These are phyloP conservation scores for Rhinatrema bivittatum DNA, from an alignment of 2,797 vertebrate species.

Conservation along the genomic window DNA sequence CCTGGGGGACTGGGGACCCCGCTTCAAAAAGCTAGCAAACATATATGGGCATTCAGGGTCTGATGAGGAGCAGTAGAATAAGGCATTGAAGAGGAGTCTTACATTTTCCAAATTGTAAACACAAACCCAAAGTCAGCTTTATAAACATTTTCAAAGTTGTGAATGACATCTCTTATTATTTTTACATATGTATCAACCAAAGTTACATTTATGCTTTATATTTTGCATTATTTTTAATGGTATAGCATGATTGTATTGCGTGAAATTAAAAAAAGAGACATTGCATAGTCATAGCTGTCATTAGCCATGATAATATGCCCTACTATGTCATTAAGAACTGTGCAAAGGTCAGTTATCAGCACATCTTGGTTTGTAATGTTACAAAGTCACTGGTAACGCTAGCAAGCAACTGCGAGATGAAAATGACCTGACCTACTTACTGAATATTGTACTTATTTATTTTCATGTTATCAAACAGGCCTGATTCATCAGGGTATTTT, in stretches of 20 bases:
- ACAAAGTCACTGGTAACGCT: too few species aligned
- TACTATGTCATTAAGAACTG: too few species aligned
- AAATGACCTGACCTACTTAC: neutral
- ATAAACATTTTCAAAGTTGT: conserved; percentile 18
- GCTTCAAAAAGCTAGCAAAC: conserved; percentile 52
- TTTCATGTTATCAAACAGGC: neutral
- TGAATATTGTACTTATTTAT: conserved; percentile 19
- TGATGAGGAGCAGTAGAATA: conserved; percentile 14
- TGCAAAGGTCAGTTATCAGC: too few species aligned
- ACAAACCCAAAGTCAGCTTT: conserved; percentile 24
- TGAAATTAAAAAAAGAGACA: conserved; percentile 1
- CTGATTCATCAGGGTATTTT: too few species aligned
- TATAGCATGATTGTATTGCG: conserved; percentile 14
- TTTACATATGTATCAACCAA: conserved; percentile 19
- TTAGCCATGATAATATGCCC: too few species aligned
- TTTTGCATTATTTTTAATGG: neutral
- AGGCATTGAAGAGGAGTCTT: too few species aligned
- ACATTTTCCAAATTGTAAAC: neutral
- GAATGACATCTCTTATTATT: neutral
- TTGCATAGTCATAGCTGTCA: neutral
- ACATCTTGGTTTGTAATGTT: too few species aligned
- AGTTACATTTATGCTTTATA: too few species aligned
- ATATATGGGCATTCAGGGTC: conserved; percentile 41
- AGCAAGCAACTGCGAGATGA: too few species aligned
- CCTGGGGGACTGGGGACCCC: conserved; percentile 45